A percentile compares a stretch with the other conserved stretches of the same genome.
Conservation (phyloP, 2,888 invertebrate species). For the Chloroclysta siterata region DNA sequence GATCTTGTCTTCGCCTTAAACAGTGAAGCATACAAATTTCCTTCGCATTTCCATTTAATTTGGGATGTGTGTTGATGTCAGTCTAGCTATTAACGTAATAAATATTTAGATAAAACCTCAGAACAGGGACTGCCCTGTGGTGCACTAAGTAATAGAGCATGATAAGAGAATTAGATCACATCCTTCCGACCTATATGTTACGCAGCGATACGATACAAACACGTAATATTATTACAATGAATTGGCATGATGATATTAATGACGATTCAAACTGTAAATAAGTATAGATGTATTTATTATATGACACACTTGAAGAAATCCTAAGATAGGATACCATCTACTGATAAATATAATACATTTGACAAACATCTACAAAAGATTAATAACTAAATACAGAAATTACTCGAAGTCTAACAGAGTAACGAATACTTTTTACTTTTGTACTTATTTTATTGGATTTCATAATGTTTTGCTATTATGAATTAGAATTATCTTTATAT, state of each 20-base stretch:
- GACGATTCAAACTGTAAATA: conserved; percentile 5
- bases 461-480: too few species aligned
- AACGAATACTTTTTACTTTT: too few species aligned
- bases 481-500: too few species aligned
- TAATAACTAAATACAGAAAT: too few species aligned
- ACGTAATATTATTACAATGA: conserved; percentile 33
- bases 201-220: conserved; percentile 21
- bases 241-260: conserved; percentile 2
- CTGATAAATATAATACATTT: too few species aligned
- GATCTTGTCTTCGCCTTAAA: too few species aligned
- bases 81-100: not conserved
- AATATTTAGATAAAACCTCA: not conserved
- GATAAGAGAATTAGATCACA: conserved; percentile 60
- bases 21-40: too few species aligned
- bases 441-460: too few species aligned
- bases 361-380: too few species aligned
- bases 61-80: not conserved
- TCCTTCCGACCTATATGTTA: conserved; percentile 45
- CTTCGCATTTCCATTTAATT: too few species aligned
- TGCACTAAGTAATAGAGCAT: conserved; percentile 35
- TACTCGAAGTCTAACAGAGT: too few species aligned
- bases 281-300: not conserved
- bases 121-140: conserved; percentile 14
- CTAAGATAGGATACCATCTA: not conserved
- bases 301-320: conserved; percentile 8